Conservation (phyloP, 1,140 invertebrate species). For the Geopemphigus sp. region DNA sequence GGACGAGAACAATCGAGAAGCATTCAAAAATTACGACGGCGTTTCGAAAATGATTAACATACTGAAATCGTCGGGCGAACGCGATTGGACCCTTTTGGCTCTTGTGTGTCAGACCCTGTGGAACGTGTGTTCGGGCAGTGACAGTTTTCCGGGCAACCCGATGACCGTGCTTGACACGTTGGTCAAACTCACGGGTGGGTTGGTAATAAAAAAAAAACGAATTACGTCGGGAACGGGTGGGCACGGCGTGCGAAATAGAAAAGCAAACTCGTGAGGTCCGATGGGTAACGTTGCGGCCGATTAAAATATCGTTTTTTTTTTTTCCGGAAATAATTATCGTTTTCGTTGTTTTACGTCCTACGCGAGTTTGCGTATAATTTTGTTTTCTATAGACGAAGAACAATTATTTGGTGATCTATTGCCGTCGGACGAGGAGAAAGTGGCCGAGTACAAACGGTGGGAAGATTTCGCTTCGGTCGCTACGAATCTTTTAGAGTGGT, state of each 20-base stretch:
- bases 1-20: constrained; percentile 25
- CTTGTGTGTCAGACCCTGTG: constrained; percentile 68
- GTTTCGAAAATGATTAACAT: constrained; percentile 26
- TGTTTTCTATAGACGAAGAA: constrained; percentile 54
- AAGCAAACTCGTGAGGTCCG: no score
- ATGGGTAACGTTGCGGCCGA: no score
- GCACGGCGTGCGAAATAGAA: no score
- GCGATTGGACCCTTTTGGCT: constrained; percentile 64
- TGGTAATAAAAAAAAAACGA: no score
- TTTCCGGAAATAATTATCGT: no score
- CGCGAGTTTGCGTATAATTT: no score
- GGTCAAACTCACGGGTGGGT: constrained; percentile 19
- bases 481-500: constrained; percentile 62
- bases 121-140: constrained; percentile 60
- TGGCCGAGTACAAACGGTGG: constrained; percentile 57
- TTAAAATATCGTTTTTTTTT: no score
- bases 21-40: constrained; percentile 34
- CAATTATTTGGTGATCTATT: constrained; percentile 52
- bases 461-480: constrained; percentile 66
- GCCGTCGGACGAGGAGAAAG: constrained; percentile 51
- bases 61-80: constrained; percentile 52
- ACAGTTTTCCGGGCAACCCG: constrained; percentile 6
- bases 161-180: constrained; percentile 15
- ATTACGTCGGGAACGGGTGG: no score
- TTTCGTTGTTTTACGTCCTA: no score